Percentiles rank a stretch among this genome's conserved stretches.
phyloP scores from a whole-genome alignment of 2,797 vertebrate genomes.

The Ptychadena robeensis region DNA sequence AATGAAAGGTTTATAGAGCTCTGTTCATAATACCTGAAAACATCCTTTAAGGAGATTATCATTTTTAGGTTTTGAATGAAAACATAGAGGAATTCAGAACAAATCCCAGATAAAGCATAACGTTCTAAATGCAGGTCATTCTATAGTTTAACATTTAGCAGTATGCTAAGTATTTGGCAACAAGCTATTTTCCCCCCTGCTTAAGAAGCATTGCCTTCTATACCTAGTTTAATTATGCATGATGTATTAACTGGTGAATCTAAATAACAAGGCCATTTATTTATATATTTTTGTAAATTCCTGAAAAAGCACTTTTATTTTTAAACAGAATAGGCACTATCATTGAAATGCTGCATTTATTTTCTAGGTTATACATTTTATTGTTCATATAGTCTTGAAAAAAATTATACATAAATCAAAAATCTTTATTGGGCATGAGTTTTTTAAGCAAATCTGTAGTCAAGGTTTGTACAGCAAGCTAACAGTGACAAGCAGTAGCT shows the following conservation, averaged over 20 bases:
- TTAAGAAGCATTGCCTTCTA: background rate
- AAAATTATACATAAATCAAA: too few species aligned
- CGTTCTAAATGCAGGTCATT: background rate
- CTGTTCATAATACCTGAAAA: slow-evolving; percentile 4
- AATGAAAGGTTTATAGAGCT: slow-evolving; percentile 12
- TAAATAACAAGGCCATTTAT: background rate
- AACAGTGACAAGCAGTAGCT: too few species aligned
- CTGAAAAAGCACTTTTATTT: background rate
- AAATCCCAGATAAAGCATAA: too few species aligned
- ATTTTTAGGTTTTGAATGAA: background rate
- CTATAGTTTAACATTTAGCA: background rate
- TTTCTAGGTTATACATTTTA: too few species aligned
- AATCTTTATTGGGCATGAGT: too few species aligned
- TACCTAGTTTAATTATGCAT: slow-evolving; percentile 24
- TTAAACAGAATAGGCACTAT: too few species aligned
- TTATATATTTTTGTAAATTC: background rate
- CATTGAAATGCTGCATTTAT: too few species aligned
- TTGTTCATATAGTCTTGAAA: too few species aligned
- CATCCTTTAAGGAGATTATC: background rate
- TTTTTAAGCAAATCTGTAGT: too few species aligned
- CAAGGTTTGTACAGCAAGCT: too few species aligned
- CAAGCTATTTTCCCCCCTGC: background rate
- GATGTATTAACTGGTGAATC: background rate
- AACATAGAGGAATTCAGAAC: background rate
- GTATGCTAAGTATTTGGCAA: background rate